Evolutionary conservation across 2,797 vertebrate genomes (phyloP), one percentile per base, ranked within the genome.

Genomic region (Bradypodion ventrale): DNA sequence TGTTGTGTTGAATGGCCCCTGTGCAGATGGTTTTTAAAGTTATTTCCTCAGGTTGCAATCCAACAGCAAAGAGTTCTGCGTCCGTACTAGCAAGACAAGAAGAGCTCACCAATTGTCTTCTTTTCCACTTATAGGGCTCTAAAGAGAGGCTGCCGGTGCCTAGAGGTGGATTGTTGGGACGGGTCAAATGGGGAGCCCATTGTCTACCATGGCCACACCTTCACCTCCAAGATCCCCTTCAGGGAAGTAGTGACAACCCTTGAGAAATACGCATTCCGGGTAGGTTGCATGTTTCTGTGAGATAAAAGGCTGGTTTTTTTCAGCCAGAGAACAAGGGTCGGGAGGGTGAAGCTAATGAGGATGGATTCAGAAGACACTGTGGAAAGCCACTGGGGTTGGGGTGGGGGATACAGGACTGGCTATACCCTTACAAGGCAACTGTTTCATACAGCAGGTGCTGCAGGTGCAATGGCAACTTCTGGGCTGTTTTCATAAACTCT

Each of bases 131-230:
- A 2, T 77, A 98, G 98, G 94, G 98, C 98, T 79, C 93, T 98
- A 90, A 98, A 97, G 92, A 94, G 97, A 80, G 97, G 98, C 75
- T 98, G 98, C 78, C 97, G 97, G 21, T 98, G 98, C 79, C 96
- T 98, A 27, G 98, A 99, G 92, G 96, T 99, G 91, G 98, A 99
- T 94, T 97, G 97, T 93, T 99, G 98, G 98, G 98, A 99, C 0
- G 98, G 98, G 74, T 93, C 95, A 0, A 97, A 95, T 0, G 98
- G 97, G 70, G 98, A 99, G 78, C 98, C 98, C 0, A 90, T 98
- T 0, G 98, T 99, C 83, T 99, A 99, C 88, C 98, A 99, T 0
- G 98, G 98, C 82, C 97, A 98, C 94, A 99, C 98, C 1, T 93
- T 98, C 83, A 99, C 98, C 27, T 98, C 98, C 82, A 99, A 99